Evolutionary conservation across 2,797 vertebrate genomes (phyloP).

Genomic region (Siniperca obscura): DNA sequence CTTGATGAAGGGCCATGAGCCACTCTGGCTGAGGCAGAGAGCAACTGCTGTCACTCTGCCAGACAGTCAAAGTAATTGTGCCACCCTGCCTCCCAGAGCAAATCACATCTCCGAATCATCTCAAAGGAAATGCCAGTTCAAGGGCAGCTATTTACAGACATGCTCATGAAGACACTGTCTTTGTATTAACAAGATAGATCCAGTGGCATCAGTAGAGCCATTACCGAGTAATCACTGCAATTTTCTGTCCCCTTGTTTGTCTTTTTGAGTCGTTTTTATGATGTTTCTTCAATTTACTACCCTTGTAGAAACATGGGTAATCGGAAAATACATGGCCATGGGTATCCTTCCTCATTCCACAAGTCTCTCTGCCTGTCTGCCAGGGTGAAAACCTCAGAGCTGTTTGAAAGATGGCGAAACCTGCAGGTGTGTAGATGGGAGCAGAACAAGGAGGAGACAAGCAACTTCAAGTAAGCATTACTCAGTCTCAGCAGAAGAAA

Average conservation of each 20-base stretch:
- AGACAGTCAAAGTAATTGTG: conserved; percentile 42
- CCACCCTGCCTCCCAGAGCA: conserved; percentile 59
- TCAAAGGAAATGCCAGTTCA: conserved; percentile 72
- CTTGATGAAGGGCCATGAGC: conserved; percentile 37
- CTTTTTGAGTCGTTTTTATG: conserved; percentile 21
- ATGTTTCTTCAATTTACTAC: conserved; percentile 51
- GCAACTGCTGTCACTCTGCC: conserved; percentile 51
- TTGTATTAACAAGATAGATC: conserved; percentile 9
- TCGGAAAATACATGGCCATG: conserved; percentile 53
- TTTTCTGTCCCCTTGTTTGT: conserved; percentile 1
- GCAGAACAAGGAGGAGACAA: conserved; percentile 92
- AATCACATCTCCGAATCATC: conserved; percentile 64
- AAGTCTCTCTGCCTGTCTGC: conserved; percentile 66
- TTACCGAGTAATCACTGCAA: not conserved
- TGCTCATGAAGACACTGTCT: conserved; percentile 38
- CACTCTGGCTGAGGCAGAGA: conserved; percentile 36
- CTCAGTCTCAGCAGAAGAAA: not conserved
- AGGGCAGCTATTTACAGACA: conserved; percentile 79
- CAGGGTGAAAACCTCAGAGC: conserved; percentile 97
- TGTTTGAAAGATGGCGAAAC: conserved; percentile 97
- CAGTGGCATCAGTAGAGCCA: not conserved
- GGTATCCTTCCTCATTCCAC: conserved; percentile 57
- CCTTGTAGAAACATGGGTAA: conserved; percentile 52
- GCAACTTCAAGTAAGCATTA: conserved; percentile 91
- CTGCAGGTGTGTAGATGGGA: conserved; percentile 97